A percentile compares a stretch with the other conserved stretches of the same genome.
phyloP scores from a whole-genome alignment of 2,113 vertebrate species.

The Microtus pennsylvanicus region DNA sequence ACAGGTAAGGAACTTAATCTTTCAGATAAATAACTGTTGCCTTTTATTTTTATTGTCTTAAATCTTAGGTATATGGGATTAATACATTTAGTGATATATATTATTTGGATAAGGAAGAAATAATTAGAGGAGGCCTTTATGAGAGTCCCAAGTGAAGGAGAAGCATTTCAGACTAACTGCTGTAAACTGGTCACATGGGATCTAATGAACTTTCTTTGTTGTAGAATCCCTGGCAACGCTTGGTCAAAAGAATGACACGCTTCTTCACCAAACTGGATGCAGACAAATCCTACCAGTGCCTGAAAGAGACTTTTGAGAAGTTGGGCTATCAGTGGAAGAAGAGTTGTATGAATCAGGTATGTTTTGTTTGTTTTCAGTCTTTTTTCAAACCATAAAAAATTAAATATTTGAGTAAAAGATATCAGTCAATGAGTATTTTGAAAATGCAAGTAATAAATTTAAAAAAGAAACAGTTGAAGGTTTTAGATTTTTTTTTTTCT shows the following conservation, averaged over 20 bases:
- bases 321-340: slow-evolving; percentile 94
- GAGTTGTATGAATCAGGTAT: slow-evolving; percentile 93
- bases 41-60: slow-evolving; percentile 43
- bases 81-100: not conserved
- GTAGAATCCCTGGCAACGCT: slow-evolving; percentile 94
- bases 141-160: slow-evolving; percentile 36
- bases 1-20: slow-evolving; percentile 88
- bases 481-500: not conserved
- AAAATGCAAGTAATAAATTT: slow-evolving; percentile 25
- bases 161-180: not conserved
- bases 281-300: slow-evolving; percentile 88
- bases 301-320: slow-evolving; percentile 92
- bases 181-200: not conserved
- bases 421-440: not conserved
- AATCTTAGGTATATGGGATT: not conserved
- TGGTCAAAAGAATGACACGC: slow-evolving; percentile 95
- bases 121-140: not conserved
- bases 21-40: slow-evolving; percentile 22
- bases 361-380: not conserved
- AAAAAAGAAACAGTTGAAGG: slow-evolving; percentile 45
- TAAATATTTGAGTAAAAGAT: slow-evolving; percentile 47
- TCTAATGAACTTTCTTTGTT: slow-evolving; percentile 49
- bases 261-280: slow-evolving; percentile 95
- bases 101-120: slow-evolving; percentile 26
- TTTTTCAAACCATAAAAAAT: not conserved